Percentiles rank a stretch among this genome's conserved stretches.
These are phyloP conservation scores for Vireo griseus DNA, from an alignment of 2,797 vertebrate species.

Conservation along the genomic window DNA sequence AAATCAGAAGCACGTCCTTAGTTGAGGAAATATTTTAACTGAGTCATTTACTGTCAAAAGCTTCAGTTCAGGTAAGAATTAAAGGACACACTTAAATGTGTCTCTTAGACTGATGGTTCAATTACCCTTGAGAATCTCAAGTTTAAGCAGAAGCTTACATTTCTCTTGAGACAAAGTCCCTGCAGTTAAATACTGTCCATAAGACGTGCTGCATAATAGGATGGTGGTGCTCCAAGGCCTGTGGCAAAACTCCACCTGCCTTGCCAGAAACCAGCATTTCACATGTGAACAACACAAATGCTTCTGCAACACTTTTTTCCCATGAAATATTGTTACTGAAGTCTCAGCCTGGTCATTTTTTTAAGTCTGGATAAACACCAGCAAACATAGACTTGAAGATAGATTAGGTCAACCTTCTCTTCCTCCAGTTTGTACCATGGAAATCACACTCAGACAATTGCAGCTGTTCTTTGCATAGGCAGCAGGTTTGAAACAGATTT, in stretches of 20 bases:
- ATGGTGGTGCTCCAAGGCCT: background rate
- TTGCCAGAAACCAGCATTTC: background rate
- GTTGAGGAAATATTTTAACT: background rate
- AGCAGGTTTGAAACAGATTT: background rate
- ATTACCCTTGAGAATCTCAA: background rate
- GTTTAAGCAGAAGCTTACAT: background rate
- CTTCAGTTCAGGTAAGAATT: background rate
- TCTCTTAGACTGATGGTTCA: background rate
- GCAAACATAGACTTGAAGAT: background rate
- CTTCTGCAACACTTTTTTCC: background rate
- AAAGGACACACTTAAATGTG: background rate
- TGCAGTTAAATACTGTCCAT: background rate
- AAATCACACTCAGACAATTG: background rate
- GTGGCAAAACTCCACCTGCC: background rate
- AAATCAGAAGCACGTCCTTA: background rate
- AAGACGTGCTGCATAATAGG: background rate
- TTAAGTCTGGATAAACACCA: background rate
- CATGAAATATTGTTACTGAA: background rate
- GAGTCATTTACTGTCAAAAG: background rate
- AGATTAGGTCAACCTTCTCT: background rate
- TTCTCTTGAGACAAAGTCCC: background rate
- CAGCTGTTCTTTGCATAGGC: background rate
- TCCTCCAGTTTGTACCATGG: background rate
- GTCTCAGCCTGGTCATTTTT: background rate
- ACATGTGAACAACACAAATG: background rate